These are phyloP conservation scores for Arctia plantaginis DNA, from an alignment of 2,888 invertebrate genomes.

Conservation along the genomic window DNA sequence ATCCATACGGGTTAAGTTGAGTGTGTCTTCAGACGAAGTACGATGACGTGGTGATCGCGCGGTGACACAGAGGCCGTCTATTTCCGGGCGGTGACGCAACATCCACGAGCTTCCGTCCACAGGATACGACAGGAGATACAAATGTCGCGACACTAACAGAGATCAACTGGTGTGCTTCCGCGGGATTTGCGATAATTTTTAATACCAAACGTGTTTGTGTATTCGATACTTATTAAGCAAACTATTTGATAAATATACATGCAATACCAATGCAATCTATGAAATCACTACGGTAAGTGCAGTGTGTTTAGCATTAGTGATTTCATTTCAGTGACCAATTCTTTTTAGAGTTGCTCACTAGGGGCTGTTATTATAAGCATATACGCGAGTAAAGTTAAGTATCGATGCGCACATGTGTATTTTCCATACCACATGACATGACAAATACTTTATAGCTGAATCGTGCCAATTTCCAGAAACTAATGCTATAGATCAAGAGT, in stretches of 20 bases:
- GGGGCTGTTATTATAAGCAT: neutral
- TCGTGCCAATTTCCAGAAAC: slow-evolving; percentile 18
- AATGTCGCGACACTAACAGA: slow-evolving; percentile 63
- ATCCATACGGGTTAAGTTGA: slow-evolving; percentile 16
- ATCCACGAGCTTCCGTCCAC: slow-evolving; percentile 80
- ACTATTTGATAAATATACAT: neutral
- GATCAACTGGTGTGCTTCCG: slow-evolving; percentile 74
- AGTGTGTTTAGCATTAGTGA: no score
- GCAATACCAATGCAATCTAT: neutral
- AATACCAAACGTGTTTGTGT: slow-evolving; percentile 1
- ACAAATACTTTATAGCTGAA: slow-evolving; percentile 18
- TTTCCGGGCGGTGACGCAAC: slow-evolving; percentile 84
- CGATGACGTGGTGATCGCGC: slow-evolving; percentile 60
- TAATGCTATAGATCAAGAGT: slow-evolving; percentile 17
- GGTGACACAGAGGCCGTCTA: slow-evolving; percentile 83
- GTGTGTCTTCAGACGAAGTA: slow-evolving; percentile 26
- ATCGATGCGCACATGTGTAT: slow-evolving; percentile 8
- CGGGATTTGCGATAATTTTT: slow-evolving; percentile 67
- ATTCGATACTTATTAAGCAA: neutral
- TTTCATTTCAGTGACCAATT: no score
- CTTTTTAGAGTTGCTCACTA: neutral
- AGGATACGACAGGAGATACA: slow-evolving; percentile 79
- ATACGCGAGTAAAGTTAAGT: neutral
- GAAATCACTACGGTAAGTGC: neutral
- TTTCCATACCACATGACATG: slow-evolving; percentile 11